phyloP scores from a whole-genome alignment of 1,140 invertebrate genomes.

The Mesaphorura yosii region DNA sequence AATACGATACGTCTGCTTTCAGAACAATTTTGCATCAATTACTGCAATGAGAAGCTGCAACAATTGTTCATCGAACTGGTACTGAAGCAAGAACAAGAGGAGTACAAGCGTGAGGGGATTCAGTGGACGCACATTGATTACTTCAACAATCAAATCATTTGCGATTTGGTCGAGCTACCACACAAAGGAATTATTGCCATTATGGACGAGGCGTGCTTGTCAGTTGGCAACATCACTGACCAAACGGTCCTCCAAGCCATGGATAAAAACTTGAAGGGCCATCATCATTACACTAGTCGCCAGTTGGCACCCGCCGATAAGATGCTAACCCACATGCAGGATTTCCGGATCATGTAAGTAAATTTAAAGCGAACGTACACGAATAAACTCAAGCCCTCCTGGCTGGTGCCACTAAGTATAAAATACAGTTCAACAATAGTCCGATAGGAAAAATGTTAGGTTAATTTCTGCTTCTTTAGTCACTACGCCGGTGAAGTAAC shows the following conservation, averaged over 20 bases:
- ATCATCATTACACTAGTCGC: slow-evolving; percentile 80
- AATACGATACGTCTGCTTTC: no score
- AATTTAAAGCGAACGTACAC: no score
- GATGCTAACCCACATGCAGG: slow-evolving; percentile 60
- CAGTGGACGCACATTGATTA: slow-evolving; percentile 81
- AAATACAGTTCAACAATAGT: slow-evolving; percentile 1
- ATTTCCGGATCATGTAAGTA: slow-evolving; percentile 64
- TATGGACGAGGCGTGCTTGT: slow-evolving; percentile 88
- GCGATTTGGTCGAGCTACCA: slow-evolving; percentile 77
- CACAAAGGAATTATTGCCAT: slow-evolving; percentile 85
- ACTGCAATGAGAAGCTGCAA: slow-evolving; percentile 93
- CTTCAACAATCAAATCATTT: slow-evolving; percentile 70
- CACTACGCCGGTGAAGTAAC: slow-evolving; percentile 96
- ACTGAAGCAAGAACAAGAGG: slow-evolving; percentile 90
- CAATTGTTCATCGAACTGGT: slow-evolving; percentile 93
- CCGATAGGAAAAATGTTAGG: not conserved
- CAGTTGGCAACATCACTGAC: slow-evolving; percentile 85
- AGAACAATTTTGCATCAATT: slow-evolving; percentile 62
- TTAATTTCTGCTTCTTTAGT: slow-evolving; percentile 39
- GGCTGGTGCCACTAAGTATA: not conserved
- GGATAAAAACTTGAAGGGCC: slow-evolving; percentile 73
- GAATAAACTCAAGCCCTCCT: no score
- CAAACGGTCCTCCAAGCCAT: slow-evolving; percentile 80
- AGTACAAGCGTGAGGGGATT: slow-evolving; percentile 84
- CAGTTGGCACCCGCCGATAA: slow-evolving; percentile 71